Evolutionary conservation across 2,797 vertebrate genomes (phyloP).

Genomic region (Crenichthys baileyi): DNA sequence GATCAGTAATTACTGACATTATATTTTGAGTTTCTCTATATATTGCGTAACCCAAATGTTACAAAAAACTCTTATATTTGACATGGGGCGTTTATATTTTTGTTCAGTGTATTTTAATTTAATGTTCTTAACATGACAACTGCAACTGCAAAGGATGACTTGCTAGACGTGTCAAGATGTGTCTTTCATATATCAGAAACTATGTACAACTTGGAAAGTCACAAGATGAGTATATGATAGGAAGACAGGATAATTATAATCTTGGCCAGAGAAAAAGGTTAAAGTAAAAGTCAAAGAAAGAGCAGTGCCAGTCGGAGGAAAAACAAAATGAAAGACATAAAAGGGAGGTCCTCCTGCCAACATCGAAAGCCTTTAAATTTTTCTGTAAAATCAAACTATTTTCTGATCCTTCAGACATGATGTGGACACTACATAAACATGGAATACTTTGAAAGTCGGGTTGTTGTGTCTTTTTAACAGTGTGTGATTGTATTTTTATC

Average conservation of each 20-base stretch:
- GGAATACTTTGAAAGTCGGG: neutral
- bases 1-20: no score
- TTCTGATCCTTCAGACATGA: constrained; percentile 53
- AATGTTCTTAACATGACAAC: constrained; percentile 19
- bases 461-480: neutral
- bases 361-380: constrained; percentile 44
- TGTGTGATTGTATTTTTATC: neutral
- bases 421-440: constrained; percentile 23
- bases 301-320: constrained; percentile 59
- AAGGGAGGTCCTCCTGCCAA: constrained; percentile 53
- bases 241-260: constrained; percentile 55
- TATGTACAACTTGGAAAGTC: constrained; percentile 58
- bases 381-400: constrained; percentile 51
- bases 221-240: constrained; percentile 63
- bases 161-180: constrained; percentile 13
- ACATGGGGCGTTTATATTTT: no score
- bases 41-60: no score
- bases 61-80: no score
- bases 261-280: constrained; percentile 36
- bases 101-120: neutral
- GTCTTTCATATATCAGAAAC: constrained; percentile 68
- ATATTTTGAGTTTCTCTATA: no score
- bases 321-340: constrained; percentile 60
- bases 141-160: neutral
- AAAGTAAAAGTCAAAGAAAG: constrained; percentile 50